Conservation (phyloP, 2,113 vertebrate genomes). For the Mungos mungo region DNA sequence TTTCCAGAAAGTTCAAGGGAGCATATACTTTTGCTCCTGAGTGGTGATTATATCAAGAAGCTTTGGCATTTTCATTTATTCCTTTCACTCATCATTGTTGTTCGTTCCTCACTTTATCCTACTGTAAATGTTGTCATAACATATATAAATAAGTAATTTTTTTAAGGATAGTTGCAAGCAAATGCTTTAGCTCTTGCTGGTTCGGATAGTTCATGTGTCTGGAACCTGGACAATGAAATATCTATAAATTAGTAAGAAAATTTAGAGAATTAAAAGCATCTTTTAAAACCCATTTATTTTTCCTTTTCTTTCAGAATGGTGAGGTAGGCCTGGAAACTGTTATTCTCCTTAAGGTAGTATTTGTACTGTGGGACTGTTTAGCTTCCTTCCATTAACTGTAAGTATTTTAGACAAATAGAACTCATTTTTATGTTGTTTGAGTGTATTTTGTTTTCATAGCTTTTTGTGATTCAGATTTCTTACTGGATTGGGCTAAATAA, state of each 20-base stretch:
- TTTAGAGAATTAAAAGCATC: not conserved
- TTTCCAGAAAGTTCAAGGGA: not conserved
- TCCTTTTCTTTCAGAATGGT: conserved; percentile 90
- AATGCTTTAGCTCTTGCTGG: not conserved
- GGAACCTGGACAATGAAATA: not conserved
- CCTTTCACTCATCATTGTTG: not conserved
- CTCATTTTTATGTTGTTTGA: not conserved
- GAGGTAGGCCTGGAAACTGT: conserved; percentile 87
- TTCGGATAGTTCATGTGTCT: not conserved
- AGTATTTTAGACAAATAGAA: conserved; percentile 56
- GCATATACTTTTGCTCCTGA: not conserved
- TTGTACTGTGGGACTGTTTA: conserved; percentile 64
- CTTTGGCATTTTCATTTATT: not conserved
- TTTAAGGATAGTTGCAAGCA: not conserved
- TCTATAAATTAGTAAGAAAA: conserved; percentile 27
- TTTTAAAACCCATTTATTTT: conserved; percentile 48
- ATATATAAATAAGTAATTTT: not conserved
- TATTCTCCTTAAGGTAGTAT: conserved; percentile 82
- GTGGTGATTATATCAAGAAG: not conserved
- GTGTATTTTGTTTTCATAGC: not conserved
- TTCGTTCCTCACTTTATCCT: not conserved
- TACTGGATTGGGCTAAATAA: not conserved
- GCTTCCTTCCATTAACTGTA: conserved; percentile 57
- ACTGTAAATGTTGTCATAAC: not conserved
- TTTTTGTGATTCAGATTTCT: conserved; percentile 3